Percentiles rank a stretch among this genome's conserved stretches.
phyloP scores from a whole-genome alignment of 1,140 invertebrate species.

The Aphelenchoides avenae region DNA sequence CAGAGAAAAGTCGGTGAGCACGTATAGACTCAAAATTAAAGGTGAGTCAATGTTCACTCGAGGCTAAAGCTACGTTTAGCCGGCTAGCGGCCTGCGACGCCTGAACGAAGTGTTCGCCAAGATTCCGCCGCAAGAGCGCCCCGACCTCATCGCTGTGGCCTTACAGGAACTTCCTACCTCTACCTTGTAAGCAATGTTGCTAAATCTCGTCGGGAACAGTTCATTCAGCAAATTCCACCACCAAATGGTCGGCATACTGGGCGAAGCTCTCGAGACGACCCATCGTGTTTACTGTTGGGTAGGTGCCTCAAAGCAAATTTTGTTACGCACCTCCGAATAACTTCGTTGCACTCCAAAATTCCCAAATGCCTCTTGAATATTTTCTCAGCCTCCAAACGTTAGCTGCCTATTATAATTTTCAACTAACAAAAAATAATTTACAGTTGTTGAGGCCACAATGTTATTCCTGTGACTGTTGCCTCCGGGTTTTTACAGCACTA shows the following conservation, averaged over 20 bases:
- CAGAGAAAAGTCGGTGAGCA: no score
- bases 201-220: not conserved
- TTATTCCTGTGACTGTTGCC: no score
- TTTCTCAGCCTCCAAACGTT: no score
- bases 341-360: no score
- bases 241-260: constrained; percentile 33
- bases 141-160: constrained; percentile 41
- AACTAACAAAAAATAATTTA: no score
- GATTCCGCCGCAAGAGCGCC: constrained; percentile 29
- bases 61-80: constrained; percentile 17
- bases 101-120: constrained; percentile 36
- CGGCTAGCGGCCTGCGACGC: constrained; percentile 9
- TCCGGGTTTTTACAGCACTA: no score
- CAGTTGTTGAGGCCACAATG: no score
- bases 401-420: no score
- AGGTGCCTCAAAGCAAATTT: no score
- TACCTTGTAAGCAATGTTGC: constrained; percentile 24
- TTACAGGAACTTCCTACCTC: constrained; percentile 44
- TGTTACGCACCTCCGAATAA: no score
- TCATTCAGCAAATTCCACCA: constrained; percentile 32
- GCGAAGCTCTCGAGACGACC: constrained; percentile 37
- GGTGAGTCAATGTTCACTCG: not conserved
- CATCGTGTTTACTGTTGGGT: constrained; percentile 46
- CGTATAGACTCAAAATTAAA: not conserved
- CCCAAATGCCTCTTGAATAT: no score